Base-by-base conservation (phyloP, 2,888 invertebrate species). In the Nycteola revayana region DNA sequence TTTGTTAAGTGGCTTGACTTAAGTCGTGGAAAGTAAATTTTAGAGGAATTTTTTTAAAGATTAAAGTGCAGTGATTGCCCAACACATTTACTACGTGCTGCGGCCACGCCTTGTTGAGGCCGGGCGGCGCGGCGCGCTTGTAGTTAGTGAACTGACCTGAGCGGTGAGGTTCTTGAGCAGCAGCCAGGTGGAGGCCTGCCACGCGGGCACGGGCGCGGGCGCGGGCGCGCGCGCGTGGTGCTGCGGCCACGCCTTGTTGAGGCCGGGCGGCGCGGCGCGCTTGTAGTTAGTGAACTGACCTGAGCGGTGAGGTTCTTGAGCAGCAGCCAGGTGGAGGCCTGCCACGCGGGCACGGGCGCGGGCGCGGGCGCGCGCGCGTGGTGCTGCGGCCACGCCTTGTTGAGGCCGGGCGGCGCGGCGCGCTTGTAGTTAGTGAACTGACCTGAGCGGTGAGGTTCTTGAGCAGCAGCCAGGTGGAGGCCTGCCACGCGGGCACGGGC, bases 361-460 rank as follows among this genome's bases (percentile, higher is more conserved):
- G n/a, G n/a, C n/a, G n/a, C n/a, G n/a, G n/a, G 72, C 57, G 39
- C 83, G 79, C 32, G 74, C 31, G 74, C 59, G 49, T 82, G 81
- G 63, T 80, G 88, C 66, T 75, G 87, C 49, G 80, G 83, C 85
- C 87, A 86, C 22, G 79, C 67, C 71, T 88, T 88, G 66, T 81
- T 80, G 33, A 86, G 75, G 35, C 86, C 85, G 7, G 86, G 83
- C n/a, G 86, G 91, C 67, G 78, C 79, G 0, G 78, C 75, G 5
- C 86, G 72, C 7, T 77, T 58, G 10, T n/a, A n/a, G n/a, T n/a
- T n/a, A n/a, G n/a, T n/a, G n/a, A n/a, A n/a, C n/a, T n/a, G n/a
- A n/a, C n/a, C n/a, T n/a, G n/a, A n/a, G n/a, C n/a, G n/a, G 97
- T 97, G 64, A 98, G 92, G 90, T 98, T 98, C 87, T 95, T 95